Evolutionary conservation across 1,140 invertebrate genomes (phyloP).

Genomic region (Pachypsylla venusta): DNA sequence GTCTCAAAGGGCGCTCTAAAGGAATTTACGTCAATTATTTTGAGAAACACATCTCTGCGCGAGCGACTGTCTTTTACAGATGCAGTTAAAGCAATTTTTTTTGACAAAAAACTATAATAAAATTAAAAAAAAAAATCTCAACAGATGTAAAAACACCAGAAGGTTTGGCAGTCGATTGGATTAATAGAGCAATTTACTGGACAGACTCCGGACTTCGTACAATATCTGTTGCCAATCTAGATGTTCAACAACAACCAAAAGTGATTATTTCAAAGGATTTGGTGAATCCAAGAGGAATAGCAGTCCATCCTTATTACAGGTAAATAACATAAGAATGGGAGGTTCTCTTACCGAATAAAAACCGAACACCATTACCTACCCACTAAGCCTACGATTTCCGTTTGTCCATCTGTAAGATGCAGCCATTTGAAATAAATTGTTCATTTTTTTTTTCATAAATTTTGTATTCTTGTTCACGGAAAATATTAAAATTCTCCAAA

Average conservation of each 20-base stretch:
- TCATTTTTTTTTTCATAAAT: too few species aligned
- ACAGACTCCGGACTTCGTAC: conserved; percentile 81
- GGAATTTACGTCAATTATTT: too few species aligned
- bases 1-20: too few species aligned
- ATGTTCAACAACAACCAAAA: conserved; percentile 56
- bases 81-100: too few species aligned
- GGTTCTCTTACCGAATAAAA: conserved; percentile 3
- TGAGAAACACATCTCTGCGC: too few species aligned
- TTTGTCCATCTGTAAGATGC: too few species aligned
- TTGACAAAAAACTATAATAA: too few species aligned
- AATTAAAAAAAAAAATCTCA: conserved; percentile 15
- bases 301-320: conserved; percentile 79
- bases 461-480: background rate
- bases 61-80: too few species aligned
- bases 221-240: conserved; percentile 78
- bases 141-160: conserved; percentile 72
- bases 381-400: too few species aligned
- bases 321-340: conserved; percentile 31
- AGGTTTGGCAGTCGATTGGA: conserved; percentile 85
- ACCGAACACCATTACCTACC: too few species aligned
- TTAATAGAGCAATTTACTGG: conserved; percentile 87
- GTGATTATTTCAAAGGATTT: conserved; percentile 61
- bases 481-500: too few species aligned
- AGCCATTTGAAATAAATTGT: too few species aligned
- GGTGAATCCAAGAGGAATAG: conserved; percentile 84